Conservation (phyloP, 1,140 invertebrate genomes). For the Trichogramma pretiosum region DNA sequence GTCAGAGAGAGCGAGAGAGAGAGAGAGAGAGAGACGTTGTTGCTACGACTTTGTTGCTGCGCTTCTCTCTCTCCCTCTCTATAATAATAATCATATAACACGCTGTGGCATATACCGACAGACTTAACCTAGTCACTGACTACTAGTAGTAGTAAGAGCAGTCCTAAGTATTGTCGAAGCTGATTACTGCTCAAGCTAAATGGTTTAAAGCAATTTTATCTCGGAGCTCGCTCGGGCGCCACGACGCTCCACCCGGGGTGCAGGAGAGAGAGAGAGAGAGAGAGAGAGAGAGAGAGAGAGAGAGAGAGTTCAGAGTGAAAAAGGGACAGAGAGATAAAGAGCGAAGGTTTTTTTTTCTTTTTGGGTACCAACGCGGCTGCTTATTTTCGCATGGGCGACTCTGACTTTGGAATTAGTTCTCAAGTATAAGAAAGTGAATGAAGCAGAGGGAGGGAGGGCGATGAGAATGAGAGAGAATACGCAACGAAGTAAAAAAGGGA, state of each 20-base stretch:
- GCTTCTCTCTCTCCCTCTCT: no score
- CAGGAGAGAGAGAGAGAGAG: no score
- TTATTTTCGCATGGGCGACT: background rate
- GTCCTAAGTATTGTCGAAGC: slow-evolving; percentile 15
- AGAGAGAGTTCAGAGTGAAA: no score
- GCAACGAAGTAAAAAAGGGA: no score
- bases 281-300: no score
- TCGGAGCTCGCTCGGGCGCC: background rate
- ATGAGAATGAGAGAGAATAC: no score
- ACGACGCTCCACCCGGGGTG: background rate
- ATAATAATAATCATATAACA: no score
- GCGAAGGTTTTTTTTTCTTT: background rate
- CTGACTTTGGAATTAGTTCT: background rate
- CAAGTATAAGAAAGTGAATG: no score
- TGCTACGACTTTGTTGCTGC: no score
- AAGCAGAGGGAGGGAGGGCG: no score
- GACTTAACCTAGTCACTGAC: slow-evolving; percentile 18
- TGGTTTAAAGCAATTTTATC: slow-evolving; percentile 12
- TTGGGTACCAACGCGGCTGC: background rate
- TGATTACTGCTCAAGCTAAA: slow-evolving; percentile 15
- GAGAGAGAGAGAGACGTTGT: background rate
- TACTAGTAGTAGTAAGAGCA: no score
- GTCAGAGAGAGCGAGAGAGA: background rate
- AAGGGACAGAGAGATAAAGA: background rate
- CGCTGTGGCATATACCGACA: background rate